Conservation (phyloP, 1,140 invertebrate genomes). For the Drosophila simulans region DNA sequence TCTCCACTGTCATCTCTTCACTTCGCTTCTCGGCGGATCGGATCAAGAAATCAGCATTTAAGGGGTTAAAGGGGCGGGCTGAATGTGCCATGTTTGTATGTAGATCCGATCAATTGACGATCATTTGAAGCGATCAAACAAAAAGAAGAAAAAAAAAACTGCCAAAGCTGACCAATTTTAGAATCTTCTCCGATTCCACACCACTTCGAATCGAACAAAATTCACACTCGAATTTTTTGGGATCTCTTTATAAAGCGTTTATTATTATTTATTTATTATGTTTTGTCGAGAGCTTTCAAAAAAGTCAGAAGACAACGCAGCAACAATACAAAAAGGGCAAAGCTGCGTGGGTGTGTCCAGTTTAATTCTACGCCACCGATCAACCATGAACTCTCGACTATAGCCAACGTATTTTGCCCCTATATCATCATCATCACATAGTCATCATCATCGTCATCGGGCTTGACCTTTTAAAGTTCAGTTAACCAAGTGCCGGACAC, state of each 20-base stretch:
- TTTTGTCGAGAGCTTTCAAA: conserved; percentile 10
- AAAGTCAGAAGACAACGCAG: neutral
- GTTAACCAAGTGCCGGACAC: conserved; percentile 37
- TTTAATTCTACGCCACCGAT: conserved; percentile 29
- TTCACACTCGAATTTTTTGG: conserved; percentile 50
- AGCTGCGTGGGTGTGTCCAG: conserved; percentile 64
- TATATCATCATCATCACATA: neutral
- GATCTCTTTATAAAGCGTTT: conserved; percentile 24
- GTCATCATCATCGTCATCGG: neutral
- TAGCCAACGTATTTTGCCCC: conserved; percentile 48
- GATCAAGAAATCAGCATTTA: conserved; percentile 26
- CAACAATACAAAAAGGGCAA: conserved; percentile 43
- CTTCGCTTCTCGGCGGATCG: conserved; percentile 13
- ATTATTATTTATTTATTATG: conserved; percentile 27
- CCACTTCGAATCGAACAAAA: conserved; percentile 49
- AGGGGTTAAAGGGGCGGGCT: conserved; percentile 12
- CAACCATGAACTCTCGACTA: conserved; percentile 66
- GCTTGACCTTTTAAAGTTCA: conserved; percentile 66
- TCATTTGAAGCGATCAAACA: conserved; percentile 44
- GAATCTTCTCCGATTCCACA: conserved; percentile 55
- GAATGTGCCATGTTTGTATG: conserved; percentile 37
- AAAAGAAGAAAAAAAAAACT: conserved; percentile 4
- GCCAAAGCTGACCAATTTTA: conserved; percentile 65
- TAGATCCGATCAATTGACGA: conserved; percentile 51
- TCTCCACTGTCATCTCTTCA: conserved; percentile 15